Percentiles rank a stretch among this genome's conserved stretches.
These are phyloP conservation scores for Microctenopoma steveboyesi DNA, from an alignment of 2,797 vertebrate genomes.

Conservation along the genomic window DNA sequence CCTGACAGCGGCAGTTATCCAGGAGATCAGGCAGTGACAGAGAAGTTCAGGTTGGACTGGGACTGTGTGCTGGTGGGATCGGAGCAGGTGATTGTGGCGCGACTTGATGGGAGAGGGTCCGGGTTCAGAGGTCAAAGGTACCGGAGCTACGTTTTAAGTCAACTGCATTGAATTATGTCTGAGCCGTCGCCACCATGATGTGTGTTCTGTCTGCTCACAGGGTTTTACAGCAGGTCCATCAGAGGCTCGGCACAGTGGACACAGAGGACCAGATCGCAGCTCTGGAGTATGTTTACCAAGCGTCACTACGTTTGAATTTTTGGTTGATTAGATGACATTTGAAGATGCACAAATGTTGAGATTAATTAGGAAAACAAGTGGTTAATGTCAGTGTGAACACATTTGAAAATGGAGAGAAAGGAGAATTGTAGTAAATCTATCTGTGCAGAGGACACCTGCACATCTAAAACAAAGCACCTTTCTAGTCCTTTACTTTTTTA, in stretches of 20 bases:
- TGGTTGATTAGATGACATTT: not conserved
- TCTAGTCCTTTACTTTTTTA: too few relatives aligned
- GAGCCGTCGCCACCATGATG: too few relatives aligned
- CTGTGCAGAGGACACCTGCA: too few relatives aligned
- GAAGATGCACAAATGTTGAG: too few relatives aligned
- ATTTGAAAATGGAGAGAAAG: too few relatives aligned
- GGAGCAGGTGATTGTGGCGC: slow-evolving; percentile 90
- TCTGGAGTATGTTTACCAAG: slow-evolving; percentile 86
- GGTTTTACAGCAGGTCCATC: slow-evolving; percentile 89
- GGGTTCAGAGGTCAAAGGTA: slow-evolving; percentile 92
- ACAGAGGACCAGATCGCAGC: slow-evolving; percentile 92
- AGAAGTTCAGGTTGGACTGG: slow-evolving; percentile 91
- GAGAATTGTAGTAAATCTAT: too few relatives aligned
- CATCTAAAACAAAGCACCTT: too few relatives aligned
- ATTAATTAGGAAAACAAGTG: too few relatives aligned
- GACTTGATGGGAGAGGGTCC: slow-evolving; percentile 92
- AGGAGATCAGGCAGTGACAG: slow-evolving; percentile 89
- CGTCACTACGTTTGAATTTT: not conserved
- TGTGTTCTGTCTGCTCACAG: slow-evolving; percentile 45
- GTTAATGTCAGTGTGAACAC: too few relatives aligned
- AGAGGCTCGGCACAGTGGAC: slow-evolving; percentile 88
- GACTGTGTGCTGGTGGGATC: slow-evolving; percentile 90
- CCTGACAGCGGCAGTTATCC: slow-evolving; percentile 85
- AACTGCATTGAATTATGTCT: too few relatives aligned
- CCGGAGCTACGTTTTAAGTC: not conserved